Evolutionary conservation across 2,888 invertebrate species (phyloP), one percentile per base, ranked within the genome.

Genomic region (Candidula unifasciata): DNA sequence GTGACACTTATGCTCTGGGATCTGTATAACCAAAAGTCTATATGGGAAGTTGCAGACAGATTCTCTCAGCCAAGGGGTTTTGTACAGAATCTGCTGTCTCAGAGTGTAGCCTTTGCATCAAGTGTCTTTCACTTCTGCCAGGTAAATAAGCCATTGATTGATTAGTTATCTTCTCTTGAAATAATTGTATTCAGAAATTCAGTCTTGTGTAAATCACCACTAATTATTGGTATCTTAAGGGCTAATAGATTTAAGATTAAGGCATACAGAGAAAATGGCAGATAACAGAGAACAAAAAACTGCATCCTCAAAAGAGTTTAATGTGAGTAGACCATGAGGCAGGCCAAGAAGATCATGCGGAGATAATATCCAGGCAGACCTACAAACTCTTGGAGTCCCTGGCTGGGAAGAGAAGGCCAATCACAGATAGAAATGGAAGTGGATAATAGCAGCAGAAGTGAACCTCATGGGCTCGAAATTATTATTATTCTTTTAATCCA

Each of bases 1-100:
- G 94, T 97, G 85, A 97, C 98, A 16, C 93, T 99, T 87, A 96
- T 98, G 94, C 94, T 99, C 86, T 95, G 96, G 89, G 97, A 97
- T 80, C 90, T 95, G 13, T 95, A 94, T 94, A 92, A 92, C 80
- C 93, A 94, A 88, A 92, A 93, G 83, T 90, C 93, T 27, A 90
- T 94, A 69, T 94, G 94, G 94, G 90, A 93, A 54, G 94, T 94
- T 8, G 96, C 97, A 0, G 95, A 95, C 66, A 96, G 96, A 94
- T 97, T 96, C 93, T 93, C 94, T 85, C 94, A 97, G 0, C 95
- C 96, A 73, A 95, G 98, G 84, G 98, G 99, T 24, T 95, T 94
- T 89, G 95, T 98, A 35, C 97, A 98, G 94, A 95, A 96, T 85
- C 94, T 97, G 60, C 95, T 98, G 93, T 95, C 95, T 71, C 94